These are phyloP conservation scores for Lynx canadensis DNA, from an alignment of 2,113 vertebrate species.

Conservation along the genomic window DNA sequence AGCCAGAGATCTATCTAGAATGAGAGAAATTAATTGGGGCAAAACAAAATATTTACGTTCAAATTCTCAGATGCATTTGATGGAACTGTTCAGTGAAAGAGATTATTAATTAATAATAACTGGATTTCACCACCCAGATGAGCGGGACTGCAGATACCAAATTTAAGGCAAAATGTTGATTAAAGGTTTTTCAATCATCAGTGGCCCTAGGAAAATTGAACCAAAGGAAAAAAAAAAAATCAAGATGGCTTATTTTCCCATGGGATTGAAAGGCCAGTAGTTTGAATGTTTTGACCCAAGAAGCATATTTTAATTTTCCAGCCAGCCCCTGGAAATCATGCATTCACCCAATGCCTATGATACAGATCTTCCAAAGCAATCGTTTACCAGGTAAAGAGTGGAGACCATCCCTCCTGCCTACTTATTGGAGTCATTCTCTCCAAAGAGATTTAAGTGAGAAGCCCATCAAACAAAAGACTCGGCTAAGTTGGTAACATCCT, in stretches of 20 bases:
- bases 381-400: background rate
- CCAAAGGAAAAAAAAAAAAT: background rate
- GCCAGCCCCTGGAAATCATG: background rate
- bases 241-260: constrained; percentile 26
- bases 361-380: background rate
- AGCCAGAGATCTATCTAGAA: background rate
- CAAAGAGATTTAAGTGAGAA: constrained; percentile 16
- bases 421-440: background rate
- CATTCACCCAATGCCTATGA: background rate
- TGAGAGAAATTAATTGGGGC: constrained; percentile 32
- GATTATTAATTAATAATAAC: constrained; percentile 41
- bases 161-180: constrained; percentile 37
- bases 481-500: background rate
- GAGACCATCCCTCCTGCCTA: background rate
- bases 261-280: background rate
- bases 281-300: constrained; percentile 4
- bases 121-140: background rate
- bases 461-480: constrained; percentile 14
- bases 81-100: background rate
- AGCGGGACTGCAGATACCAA: background rate
- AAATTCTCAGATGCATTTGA: background rate
- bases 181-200: background rate
- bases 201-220: constrained; percentile 16
- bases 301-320: constrained; percentile 20
- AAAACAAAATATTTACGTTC: background rate